Evolutionary conservation across 1,140 invertebrate genomes (phyloP).

Genomic region (Calosoma granatense): DNA sequence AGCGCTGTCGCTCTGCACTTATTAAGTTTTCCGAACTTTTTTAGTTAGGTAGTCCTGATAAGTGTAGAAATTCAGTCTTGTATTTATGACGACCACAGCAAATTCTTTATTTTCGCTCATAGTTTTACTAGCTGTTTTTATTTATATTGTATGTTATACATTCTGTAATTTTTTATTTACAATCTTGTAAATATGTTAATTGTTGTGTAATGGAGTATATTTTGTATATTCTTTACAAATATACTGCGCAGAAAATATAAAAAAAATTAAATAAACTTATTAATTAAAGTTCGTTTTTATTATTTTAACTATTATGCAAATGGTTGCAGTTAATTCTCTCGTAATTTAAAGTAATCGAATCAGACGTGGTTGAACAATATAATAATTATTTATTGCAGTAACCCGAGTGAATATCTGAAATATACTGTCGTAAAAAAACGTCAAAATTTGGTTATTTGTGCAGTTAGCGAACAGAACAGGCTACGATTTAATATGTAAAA

Average conservation of each 20-base stretch:
- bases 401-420: background rate
- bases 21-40: background rate
- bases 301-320: background rate
- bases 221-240: conserved; percentile 2
- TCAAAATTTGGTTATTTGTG: background rate
- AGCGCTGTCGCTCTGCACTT: background rate
- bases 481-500: background rate
- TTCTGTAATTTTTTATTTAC: conserved; percentile 13
- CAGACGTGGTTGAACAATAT: background rate
- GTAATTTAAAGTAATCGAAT: no score
- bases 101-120: background rate
- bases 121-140: conserved; percentile 18
- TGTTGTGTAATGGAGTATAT: background rate
- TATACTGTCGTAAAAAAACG: background rate
- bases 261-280: background rate
- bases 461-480: background rate
- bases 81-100: background rate
- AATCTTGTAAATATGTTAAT: conserved; percentile 12
- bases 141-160: conserved; percentile 27
- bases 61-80: background rate
- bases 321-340: no score
- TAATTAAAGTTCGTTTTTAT: background rate
- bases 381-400: background rate
- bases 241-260: background rate
- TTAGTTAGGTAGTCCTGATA: background rate